Conservation (phyloP, 2,797 vertebrate genomes). For the Iguana delicatissima region DNA sequence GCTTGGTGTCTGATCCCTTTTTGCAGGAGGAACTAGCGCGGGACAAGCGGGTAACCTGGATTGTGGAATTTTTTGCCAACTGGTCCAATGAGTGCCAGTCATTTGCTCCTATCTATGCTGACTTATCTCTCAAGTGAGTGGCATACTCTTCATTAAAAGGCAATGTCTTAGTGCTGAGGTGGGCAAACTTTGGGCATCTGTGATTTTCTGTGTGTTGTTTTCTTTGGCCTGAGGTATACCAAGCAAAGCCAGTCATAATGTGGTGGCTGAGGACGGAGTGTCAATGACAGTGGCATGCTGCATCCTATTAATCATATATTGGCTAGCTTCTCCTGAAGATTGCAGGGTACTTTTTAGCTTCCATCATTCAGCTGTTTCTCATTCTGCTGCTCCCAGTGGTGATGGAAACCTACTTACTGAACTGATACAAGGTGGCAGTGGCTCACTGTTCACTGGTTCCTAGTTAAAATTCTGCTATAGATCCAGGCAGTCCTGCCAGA, state of each 20-base stretch:
- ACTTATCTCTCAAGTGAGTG: slow-evolving; percentile 94
- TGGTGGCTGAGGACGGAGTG: no score
- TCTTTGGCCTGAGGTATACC: rapidly evolving
- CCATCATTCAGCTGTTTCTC: not conserved
- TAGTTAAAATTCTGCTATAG: not conserved
- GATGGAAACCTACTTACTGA: not conserved
- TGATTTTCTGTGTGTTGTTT: not conserved
- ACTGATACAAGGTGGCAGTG: not conserved
- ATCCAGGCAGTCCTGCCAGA: not conserved
- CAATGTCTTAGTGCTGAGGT: rapidly evolving
- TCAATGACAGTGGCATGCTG: not conserved
- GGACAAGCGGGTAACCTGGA: slow-evolving; percentile 90
- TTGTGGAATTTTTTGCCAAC: slow-evolving; percentile 96
- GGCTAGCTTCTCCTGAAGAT: not conserved
- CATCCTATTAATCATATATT: not conserved
- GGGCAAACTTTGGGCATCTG: not conserved
- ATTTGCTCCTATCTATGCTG: slow-evolving; percentile 91
- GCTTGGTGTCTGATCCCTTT: not conserved
- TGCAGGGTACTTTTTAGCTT: not conserved
- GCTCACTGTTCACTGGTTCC: not conserved
- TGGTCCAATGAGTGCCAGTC: slow-evolving; percentile 98
- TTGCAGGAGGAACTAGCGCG: slow-evolving; percentile 89
- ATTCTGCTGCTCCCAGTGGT: not conserved
- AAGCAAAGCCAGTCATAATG: not conserved
- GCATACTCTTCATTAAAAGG: rapidly evolving